Conservation (phyloP, 2,113 vertebrate genomes). For the Microcebus jonahi region DNA sequence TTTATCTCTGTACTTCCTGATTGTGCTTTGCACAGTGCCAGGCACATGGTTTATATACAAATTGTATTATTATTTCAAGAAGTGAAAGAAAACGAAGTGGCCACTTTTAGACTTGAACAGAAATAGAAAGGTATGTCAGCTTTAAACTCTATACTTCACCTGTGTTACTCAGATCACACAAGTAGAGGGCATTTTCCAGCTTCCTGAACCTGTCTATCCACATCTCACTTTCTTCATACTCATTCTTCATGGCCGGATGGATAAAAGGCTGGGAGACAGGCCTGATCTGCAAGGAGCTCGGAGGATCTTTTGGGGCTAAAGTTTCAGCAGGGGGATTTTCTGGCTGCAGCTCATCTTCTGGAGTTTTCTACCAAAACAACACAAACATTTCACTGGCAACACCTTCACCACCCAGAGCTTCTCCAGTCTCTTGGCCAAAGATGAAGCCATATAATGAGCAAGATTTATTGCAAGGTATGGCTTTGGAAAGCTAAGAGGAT, state of each 20-base stretch:
- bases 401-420: slow-evolving; percentile 1
- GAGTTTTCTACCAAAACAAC: slow-evolving; percentile 69
- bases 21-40: background rate
- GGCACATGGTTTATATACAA: background rate
- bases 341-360: background rate
- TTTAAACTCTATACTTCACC: slow-evolving; percentile 53
- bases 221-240: slow-evolving; percentile 43
- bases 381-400: slow-evolving; percentile 55
- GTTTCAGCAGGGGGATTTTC: slow-evolving; percentile 23
- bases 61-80: slow-evolving; percentile 4
- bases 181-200: slow-evolving; percentile 78
- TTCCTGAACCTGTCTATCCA: slow-evolving; percentile 81
- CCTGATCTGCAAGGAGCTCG: background rate
- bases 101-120: background rate
- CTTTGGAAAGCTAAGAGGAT: slow-evolving; percentile 28
- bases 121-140: background rate
- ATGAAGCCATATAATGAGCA: slow-evolving; percentile 21
- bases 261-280: slow-evolving; percentile 28
- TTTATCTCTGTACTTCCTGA: background rate
- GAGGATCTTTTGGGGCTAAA: background rate
- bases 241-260: background rate
- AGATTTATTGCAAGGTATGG: slow-evolving; percentile 39
- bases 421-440: slow-evolving; percentile 25
- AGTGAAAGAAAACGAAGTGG: background rate
- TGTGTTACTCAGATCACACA: slow-evolving; percentile 79